Evolutionary conservation across 37 sponge, comb jelly and placozoan species (phyloP).

Genomic region (Ephydatia muelleri): DNA sequence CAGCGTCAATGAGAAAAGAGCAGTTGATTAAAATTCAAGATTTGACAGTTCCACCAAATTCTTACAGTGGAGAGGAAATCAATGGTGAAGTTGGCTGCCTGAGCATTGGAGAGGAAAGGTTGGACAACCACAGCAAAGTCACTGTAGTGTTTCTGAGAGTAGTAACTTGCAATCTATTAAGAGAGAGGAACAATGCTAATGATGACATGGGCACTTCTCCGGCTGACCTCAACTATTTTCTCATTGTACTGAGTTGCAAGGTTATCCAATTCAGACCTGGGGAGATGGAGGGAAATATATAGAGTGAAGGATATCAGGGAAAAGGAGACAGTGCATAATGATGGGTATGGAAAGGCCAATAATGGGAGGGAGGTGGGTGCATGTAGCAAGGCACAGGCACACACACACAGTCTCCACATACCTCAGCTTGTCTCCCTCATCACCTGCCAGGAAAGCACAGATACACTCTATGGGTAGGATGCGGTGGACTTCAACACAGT

Average conservation of each 20-base stretch:
- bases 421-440: conserved; percentile 60
- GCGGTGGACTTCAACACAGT: conserved; percentile 60
- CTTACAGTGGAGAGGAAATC: conserved; percentile 69
- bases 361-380: neutral
- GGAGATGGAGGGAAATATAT: no score
- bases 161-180: conserved; percentile 43
- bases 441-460: conserved; percentile 70
- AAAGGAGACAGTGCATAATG: conserved; percentile 5
- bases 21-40: no score
- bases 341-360: no score
- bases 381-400: neutral
- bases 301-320: neutral
- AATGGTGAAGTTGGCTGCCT: conserved; percentile 45
- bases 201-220: neutral
- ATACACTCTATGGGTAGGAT: conserved; percentile 73
- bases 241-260: conserved; percentile 47
- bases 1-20: no score
- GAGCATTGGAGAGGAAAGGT: conserved; percentile 59
- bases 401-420: conserved; percentile 1
- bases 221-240: neutral
- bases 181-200: conserved; percentile 17
- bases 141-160: conserved; percentile 39
- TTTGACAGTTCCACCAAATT: neutral
- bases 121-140: conserved; percentile 83
- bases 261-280: conserved; percentile 59